Evolutionary conservation across 2,888 invertebrate genomes (phyloP).

Genomic region (Seira sanloemensis): DNA sequence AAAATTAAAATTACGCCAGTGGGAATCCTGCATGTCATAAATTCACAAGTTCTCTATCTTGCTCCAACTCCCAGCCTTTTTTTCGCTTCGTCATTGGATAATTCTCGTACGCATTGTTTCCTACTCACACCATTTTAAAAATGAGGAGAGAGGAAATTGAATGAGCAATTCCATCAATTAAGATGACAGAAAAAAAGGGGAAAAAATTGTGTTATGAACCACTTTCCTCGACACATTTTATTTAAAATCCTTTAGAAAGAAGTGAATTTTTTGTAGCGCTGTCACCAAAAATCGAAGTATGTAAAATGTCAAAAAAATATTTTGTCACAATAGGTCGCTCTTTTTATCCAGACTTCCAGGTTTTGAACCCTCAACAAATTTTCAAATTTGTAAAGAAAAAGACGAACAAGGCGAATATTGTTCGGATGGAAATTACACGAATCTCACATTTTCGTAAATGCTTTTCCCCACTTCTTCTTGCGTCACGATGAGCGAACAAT

Average conservation of each 20-base stretch:
- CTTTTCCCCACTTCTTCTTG: neutral
- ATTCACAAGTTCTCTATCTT: neutral
- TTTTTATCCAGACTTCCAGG: neutral
- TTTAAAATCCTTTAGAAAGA: neutral
- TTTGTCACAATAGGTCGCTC: neutral
- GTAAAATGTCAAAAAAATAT: neutral
- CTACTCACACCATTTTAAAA: neutral
- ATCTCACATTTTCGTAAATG: neutral
- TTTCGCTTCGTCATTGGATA: neutral
- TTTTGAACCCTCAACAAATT: too few species aligned
- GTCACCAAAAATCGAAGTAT: neutral
- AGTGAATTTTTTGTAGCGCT: neutral
- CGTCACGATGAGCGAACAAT: neutral
- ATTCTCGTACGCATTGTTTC: neutral
- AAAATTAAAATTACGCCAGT: neutral
- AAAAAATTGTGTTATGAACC: neutral
- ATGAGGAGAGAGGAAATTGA: neutral
- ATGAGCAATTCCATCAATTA: neutral
- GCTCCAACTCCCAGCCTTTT: too few species aligned
- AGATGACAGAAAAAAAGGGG: neutral
- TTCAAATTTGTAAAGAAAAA: conserved; percentile 2
- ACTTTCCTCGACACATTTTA: neutral
- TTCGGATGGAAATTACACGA: neutral
- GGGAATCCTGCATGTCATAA: conserved; percentile 7
- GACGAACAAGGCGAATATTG: neutral